Conservation (phyloP, 2,113 vertebrate species). For the Balaenoptera acutorostrata region DNA sequence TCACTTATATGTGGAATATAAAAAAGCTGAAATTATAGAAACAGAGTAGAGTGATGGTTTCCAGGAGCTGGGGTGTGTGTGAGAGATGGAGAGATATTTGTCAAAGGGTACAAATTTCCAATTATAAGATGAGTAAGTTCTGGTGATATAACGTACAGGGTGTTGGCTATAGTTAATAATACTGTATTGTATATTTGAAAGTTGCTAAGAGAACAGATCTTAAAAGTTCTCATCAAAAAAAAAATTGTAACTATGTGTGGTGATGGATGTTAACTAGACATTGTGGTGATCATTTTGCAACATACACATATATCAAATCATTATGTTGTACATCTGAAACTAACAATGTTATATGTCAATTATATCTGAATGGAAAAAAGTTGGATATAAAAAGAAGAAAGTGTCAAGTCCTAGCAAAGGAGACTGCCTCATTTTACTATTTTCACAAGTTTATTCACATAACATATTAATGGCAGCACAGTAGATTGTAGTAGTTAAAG, state of each 20-base stretch:
- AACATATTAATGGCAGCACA: background rate
- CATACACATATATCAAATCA: background rate
- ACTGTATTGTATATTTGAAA: background rate
- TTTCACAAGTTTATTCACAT: background rate
- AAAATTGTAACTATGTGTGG: background rate
- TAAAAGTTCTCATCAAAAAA: background rate
- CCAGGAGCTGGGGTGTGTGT: background rate
- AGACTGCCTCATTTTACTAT: constrained; percentile 8
- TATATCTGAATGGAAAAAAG: background rate
- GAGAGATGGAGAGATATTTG: background rate
- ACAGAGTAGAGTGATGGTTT: background rate
- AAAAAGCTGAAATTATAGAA: background rate
- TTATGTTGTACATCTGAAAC: background rate
- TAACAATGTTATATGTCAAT: background rate
- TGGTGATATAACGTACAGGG: background rate
- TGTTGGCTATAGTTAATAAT: background rate
- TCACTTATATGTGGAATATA: background rate
- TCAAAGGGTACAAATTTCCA: background rate
- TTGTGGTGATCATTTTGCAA: background rate
- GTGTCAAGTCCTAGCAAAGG: background rate
- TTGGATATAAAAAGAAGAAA: background rate
- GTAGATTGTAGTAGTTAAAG: background rate
- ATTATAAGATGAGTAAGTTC: background rate
- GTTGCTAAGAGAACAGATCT: background rate
- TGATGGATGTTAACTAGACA: background rate